These are phyloP conservation scores for Formica aserva DNA, from an alignment of 2,888 invertebrate species.

Conservation along the genomic window DNA sequence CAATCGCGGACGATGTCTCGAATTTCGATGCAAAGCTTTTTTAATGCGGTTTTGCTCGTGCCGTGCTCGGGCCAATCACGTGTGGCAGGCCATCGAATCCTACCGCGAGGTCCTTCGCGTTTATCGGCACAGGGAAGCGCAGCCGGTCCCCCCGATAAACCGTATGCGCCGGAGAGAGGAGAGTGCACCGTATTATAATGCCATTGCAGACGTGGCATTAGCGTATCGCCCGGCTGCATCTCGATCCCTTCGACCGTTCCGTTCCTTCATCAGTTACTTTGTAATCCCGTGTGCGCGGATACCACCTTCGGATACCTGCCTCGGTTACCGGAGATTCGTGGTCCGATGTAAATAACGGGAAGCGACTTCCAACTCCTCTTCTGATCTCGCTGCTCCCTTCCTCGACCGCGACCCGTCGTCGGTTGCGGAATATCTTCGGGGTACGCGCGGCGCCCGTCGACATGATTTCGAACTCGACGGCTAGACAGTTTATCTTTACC, in stretches of 20 bases:
- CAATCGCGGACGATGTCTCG: slow-evolving; percentile 62
- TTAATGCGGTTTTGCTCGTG: slow-evolving; percentile 60
- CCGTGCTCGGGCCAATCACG: slow-evolving; percentile 64
- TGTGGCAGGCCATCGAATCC: slow-evolving; percentile 52
- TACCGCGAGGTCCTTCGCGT: slow-evolving; percentile 56
- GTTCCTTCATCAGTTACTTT: slow-evolving; percentile 75
- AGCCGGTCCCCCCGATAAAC: slow-evolving; percentile 53
- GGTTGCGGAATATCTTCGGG: slow-evolving; percentile 51
- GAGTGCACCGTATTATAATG: slow-evolving; percentile 76
- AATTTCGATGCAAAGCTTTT: slow-evolving; percentile 71
- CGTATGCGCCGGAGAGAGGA: slow-evolving; percentile 59
- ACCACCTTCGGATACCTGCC: slow-evolving; percentile 63
- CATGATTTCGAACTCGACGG: slow-evolving; percentile 44
- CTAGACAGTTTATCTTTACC: slow-evolving; percentile 49
- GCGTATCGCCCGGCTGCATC: slow-evolving; percentile 77
- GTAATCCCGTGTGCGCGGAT: slow-evolving; percentile 69
- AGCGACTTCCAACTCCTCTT: slow-evolving; percentile 45
- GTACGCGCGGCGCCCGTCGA: slow-evolving; percentile 29
- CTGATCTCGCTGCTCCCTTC: slow-evolving; percentile 17
- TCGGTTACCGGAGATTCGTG: slow-evolving; percentile 63
- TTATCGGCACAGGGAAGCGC: slow-evolving; percentile 61
- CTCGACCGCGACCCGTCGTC: slow-evolving; percentile 50
- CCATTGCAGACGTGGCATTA: slow-evolving; percentile 77
- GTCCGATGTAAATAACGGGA: slow-evolving; percentile 66
- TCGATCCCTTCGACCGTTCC: slow-evolving; percentile 73